Conservation (phyloP, 2,113 vertebrate genomes). For the Myiagra hebetior region DNA sequence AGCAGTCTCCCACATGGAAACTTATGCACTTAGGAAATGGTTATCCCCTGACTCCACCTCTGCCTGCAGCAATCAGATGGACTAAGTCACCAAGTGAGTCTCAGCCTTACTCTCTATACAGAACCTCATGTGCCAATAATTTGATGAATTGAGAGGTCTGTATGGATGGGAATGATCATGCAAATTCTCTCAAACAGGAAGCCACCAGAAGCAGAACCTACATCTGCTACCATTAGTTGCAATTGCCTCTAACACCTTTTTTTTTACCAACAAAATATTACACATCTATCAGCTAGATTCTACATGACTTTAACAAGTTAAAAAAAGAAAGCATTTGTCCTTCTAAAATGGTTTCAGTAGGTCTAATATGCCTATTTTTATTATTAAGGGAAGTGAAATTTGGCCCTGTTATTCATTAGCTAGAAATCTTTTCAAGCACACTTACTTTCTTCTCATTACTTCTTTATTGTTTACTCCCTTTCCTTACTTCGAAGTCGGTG, state of each 20-base stretch:
- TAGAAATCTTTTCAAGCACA: conserved; percentile 6
- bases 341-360: neutral
- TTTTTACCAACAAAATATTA: neutral
- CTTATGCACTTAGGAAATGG: neutral
- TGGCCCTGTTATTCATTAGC: conserved; percentile 8
- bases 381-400: neutral
- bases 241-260: neutral
- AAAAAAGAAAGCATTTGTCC: neutral
- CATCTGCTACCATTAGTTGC: neutral
- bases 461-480: conserved; percentile 23
- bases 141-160: neutral
- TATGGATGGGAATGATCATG: neutral
- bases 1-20: neutral
- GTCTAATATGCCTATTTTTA: neutral
- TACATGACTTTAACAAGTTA: neutral
- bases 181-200: neutral
- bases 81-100: neutral
- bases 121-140: neutral
- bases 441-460: conserved; percentile 9
- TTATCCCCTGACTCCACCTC: neutral
- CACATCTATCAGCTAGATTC: neutral
- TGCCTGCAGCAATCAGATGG: neutral
- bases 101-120: neutral
- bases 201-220: neutral
- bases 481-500: neutral